These are phyloP conservation scores for Aeoliscus strigatus DNA, from an alignment of 2,797 vertebrate genomes.

Conservation along the genomic window DNA sequence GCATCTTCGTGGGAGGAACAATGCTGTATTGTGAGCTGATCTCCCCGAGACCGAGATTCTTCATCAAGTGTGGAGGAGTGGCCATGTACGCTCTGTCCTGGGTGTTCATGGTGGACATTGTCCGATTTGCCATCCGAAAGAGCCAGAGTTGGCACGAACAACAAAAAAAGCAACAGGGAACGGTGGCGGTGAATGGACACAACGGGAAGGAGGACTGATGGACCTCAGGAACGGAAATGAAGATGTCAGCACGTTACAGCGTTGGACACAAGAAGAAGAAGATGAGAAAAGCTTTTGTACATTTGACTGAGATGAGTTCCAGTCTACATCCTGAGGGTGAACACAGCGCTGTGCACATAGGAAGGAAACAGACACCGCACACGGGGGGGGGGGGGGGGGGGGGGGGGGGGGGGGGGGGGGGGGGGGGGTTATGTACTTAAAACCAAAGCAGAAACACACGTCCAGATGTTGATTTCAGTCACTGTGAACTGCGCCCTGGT, in stretches of 20 bases:
- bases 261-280: slow-evolving; percentile 2
- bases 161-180: slow-evolving; percentile 55
- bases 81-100: slow-evolving; percentile 91
- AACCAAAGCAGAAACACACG: slow-evolving; percentile 46
- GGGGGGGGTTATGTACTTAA: slow-evolving; percentile 14
- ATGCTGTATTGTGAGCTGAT: slow-evolving; percentile 92
- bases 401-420: too few relatives aligned
- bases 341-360: too few relatives aligned
- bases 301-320: slow-evolving; percentile 11
- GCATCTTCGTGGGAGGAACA: slow-evolving; percentile 87
- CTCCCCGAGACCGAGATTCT: slow-evolving; percentile 85
- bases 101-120: slow-evolving; percentile 93
- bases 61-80: slow-evolving; percentile 88
- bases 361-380: too few relatives aligned
- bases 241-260: too few relatives aligned
- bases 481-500: slow-evolving; percentile 33
- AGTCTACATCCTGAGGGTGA: too few relatives aligned
- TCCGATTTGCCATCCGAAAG: slow-evolving; percentile 82
- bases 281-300: slow-evolving; percentile 22
- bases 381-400: too few relatives aligned
- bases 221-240: too few relatives aligned
- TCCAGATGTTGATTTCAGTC: slow-evolving; percentile 33
- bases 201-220: slow-evolving; percentile 62
- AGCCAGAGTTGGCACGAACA: slow-evolving; percentile 76
- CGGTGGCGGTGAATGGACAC: slow-evolving; percentile 54